Evolutionary conservation across 64 coral and sea anemone species (phyloP), one percentile per base, ranked within the genome.

Genomic region (Dendronephthya gigantea): DNA sequence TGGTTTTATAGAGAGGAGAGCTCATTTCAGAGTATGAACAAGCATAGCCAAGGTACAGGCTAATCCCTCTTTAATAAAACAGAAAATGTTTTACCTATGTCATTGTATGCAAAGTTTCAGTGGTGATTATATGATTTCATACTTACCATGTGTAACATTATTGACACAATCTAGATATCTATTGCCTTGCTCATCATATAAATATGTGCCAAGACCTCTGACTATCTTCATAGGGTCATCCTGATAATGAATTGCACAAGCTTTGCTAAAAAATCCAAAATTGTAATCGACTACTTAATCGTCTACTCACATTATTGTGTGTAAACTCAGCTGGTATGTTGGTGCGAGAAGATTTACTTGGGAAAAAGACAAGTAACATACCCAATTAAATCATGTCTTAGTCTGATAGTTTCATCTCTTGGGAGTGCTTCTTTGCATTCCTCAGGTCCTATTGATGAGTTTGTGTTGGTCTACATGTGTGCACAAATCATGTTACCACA

Each of bases 131-230:
- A 34, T 0, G 15, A 28, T 79, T 29, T 2, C 29, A 79, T 0
- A 83, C 86, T 51, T 91, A 98, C 95, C 95, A 92, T 98, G 95
- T 6, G 95, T 98, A 29, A 98, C 95, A 76, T 98, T 98, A 82
- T 98, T 98, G 56, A 98, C 90, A 83, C 95, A 98, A 81, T 98
- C 95, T 35, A 98, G 51, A 27, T 83, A 93, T 81, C 88, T 89
- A 12, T 91, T 86, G 25, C 92, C 90, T 70, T 93, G 83, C 1
- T 98, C 92, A 85, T 91, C 92, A 83, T 82, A 98, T 22, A 98
- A 87, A 76, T 98, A 98, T 23, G 81, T 85, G 58, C 92, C 95
- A 83, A 75, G 89, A 41, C 90, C 85, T 87, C 91, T 82, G 39
- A 84, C 85, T 47, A 93, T 68, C 83, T 98, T 98, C 9, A 91